Evolutionary conservation across 2,797 vertebrate species (phyloP).

Genomic region (Siniperca scherzeri): DNA sequence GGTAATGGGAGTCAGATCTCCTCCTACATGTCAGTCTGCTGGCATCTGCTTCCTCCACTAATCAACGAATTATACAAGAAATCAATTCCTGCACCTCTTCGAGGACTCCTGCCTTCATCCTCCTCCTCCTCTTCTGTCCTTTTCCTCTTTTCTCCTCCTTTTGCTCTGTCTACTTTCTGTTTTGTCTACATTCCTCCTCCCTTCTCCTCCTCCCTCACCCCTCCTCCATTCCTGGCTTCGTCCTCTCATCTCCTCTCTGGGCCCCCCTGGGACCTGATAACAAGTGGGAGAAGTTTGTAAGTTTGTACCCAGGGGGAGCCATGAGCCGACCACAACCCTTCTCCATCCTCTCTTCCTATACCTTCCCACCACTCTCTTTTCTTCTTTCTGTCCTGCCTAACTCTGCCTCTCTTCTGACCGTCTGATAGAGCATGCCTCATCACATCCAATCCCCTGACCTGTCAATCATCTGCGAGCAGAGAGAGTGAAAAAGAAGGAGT

Average conservation of each 20-base stretch:
- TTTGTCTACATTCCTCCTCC: constrained; percentile 26
- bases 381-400: constrained; percentile 25
- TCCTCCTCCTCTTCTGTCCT: constrained; percentile 2
- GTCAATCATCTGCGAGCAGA: constrained; percentile 86
- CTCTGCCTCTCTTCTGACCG: constrained; percentile 89
- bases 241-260: constrained; percentile 75
- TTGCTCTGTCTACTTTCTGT: constrained; percentile 2
- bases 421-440: constrained; percentile 88
- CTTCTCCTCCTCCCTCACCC: not conserved
- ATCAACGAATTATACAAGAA: constrained; percentile 95
- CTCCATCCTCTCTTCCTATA: constrained; percentile 45
- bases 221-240: constrained; percentile 45
- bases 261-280: constrained; percentile 69
- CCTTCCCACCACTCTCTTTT: not conserved
- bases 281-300: constrained; percentile 71
- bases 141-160: constrained; percentile 72
- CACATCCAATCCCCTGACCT: constrained; percentile 89
- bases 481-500: not conserved
- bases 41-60: constrained; percentile 89
- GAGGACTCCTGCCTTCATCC: constrained; percentile 81
- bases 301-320: constrained; percentile 71
- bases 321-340: constrained; percentile 71
- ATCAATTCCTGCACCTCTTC: constrained; percentile 91
- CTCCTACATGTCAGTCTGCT: constrained; percentile 86
- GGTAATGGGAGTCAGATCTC: constrained; percentile 88